These are phyloP conservation scores for Heliconius congener DNA, from an alignment of 1,140 invertebrate species.

Conservation along the genomic window DNA sequence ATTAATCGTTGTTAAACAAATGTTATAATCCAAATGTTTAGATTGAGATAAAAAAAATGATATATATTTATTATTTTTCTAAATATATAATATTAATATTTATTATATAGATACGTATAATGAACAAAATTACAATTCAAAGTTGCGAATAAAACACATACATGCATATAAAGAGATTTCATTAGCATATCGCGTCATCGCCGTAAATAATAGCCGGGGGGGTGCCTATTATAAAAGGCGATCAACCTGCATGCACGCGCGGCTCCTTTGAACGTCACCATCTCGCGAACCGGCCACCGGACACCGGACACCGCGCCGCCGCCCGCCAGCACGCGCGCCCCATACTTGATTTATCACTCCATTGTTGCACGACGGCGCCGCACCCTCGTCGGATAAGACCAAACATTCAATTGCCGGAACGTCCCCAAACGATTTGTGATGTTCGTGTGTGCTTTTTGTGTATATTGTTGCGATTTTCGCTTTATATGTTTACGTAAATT, in stretches of 20 bases:
- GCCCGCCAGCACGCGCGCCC: slow-evolving; percentile 66
- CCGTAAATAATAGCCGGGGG: slow-evolving; percentile 31
- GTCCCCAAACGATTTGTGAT: slow-evolving; percentile 69
- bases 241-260: slow-evolving; percentile 42
- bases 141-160: background rate
- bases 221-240: slow-evolving; percentile 42
- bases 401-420: slow-evolving; percentile 66
- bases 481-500: too few relatives aligned
- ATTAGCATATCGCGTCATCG: slow-evolving; percentile 37
- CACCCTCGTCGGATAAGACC: slow-evolving; percentile 52
- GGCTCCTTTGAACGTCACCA: slow-evolving; percentile 65
- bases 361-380: slow-evolving; percentile 65
- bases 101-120: background rate
- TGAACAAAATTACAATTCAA: background rate
- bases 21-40: too few relatives aligned
- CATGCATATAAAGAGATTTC: slow-evolving; percentile 18
- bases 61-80: too few relatives aligned
- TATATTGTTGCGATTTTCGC: background rate
- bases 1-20: too few relatives aligned
- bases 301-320: slow-evolving; percentile 50
- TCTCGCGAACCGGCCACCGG: slow-evolving; percentile 48
- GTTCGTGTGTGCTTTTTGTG: background rate
- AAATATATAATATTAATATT: too few relatives aligned
- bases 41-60: too few relatives aligned
- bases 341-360: slow-evolving; percentile 79